These are phyloP conservation scores for Andricus quercusramuli DNA, from an alignment of 2,888 invertebrate species.

Conservation along the genomic window DNA sequence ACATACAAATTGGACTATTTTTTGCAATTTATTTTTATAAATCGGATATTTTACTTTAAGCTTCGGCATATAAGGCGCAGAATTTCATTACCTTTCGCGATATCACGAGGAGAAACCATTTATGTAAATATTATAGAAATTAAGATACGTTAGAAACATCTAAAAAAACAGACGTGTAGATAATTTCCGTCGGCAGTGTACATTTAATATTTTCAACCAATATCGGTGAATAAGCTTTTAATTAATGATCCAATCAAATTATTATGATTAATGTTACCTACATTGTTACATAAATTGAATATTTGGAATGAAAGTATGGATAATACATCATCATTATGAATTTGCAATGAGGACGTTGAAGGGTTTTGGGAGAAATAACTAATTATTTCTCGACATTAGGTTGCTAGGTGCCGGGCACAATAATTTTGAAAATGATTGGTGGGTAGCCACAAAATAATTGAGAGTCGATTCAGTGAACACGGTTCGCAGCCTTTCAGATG, in stretches of 20 bases:
- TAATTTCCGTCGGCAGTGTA: too few relatives aligned
- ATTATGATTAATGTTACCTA: background rate
- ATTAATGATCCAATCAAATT: background rate
- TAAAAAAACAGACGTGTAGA: too few relatives aligned
- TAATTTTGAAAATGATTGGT: constrained; percentile 43
- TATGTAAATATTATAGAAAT: too few relatives aligned
- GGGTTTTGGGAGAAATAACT: background rate
- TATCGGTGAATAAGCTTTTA: background rate
- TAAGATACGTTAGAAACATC: too few relatives aligned
- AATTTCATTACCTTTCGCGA: too few relatives aligned
- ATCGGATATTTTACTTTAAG: too few relatives aligned
- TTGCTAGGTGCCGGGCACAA: constrained; percentile 1
- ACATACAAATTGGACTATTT: too few relatives aligned
- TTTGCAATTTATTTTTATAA: too few relatives aligned
- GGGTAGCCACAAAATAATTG: constrained; percentile 54
- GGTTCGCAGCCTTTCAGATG: constrained; percentile 49
- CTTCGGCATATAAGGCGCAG: too few relatives aligned
- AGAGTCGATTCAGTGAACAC: constrained; percentile 45
- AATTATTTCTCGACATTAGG: constrained; percentile 3
- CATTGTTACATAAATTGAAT: background rate
- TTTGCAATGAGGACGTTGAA: background rate
- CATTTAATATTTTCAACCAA: background rate
- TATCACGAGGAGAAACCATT: too few relatives aligned
- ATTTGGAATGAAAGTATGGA: background rate
- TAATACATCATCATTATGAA: background rate